Evolutionary conservation across 2,797 vertebrate species (phyloP).

Genomic region (Epinephelus malabaricus): DNA sequence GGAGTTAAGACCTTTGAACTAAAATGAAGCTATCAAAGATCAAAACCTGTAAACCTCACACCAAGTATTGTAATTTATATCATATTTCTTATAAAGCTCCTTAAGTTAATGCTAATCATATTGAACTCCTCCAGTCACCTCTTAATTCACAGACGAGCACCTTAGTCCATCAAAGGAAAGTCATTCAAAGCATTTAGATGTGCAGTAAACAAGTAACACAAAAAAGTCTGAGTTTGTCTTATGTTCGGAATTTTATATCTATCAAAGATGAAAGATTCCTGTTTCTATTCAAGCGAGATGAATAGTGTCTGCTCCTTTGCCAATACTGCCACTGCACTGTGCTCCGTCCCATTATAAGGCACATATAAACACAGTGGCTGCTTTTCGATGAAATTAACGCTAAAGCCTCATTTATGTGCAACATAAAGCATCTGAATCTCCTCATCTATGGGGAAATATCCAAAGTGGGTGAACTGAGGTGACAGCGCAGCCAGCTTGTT

Average conservation of each 20-base stretch:
- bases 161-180: constrained; percentile 43
- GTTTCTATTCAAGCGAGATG: constrained; percentile 20
- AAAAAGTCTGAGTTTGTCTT: constrained; percentile 13
- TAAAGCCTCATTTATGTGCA: constrained; percentile 37
- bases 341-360: constrained; percentile 27
- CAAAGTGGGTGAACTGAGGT: constrained; percentile 66
- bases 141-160: constrained; percentile 9
- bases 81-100: background rate
- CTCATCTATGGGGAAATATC: constrained; percentile 56
- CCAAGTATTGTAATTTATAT: background rate
- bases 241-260: constrained; percentile 22
- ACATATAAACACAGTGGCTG: constrained; percentile 25
- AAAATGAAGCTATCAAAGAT: background rate
- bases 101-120: constrained; percentile 3
- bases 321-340: background rate
- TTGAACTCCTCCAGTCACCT: constrained; percentile 11
- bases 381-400: constrained; percentile 44
- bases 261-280: constrained; percentile 23
- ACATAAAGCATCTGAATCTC: constrained; percentile 48
- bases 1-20: background rate
- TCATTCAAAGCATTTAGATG: constrained; percentile 20
- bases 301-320: constrained; percentile 2
- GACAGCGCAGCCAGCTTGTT: constrained; percentile 71
- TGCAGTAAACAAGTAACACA: constrained; percentile 37
- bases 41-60: background rate